Evolutionary conservation across 2,888 invertebrate genomes (phyloP).

Genomic region (Machimus rusticus): DNA sequence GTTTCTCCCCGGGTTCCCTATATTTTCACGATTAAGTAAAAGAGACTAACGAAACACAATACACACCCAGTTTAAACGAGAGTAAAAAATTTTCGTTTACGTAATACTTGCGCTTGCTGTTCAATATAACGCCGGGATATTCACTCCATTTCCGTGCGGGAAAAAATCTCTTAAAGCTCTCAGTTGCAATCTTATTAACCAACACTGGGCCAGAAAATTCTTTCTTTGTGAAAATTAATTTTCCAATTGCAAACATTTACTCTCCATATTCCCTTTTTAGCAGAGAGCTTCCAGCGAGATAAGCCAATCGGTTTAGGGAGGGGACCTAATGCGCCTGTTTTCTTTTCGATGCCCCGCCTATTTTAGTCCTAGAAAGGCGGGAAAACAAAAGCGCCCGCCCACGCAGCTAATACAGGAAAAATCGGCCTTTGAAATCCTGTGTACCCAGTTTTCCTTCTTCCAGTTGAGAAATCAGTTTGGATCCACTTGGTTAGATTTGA

Average conservation of each 20-base stretch:
- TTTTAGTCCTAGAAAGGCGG: neutral
- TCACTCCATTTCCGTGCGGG: neutral
- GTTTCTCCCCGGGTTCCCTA: neutral
- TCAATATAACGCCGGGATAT: neutral
- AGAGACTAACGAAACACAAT: neutral
- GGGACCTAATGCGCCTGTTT: neutral
- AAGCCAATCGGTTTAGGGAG: conserved; percentile 5
- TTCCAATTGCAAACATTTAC: conserved; percentile 35
- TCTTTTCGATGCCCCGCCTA: neutral
- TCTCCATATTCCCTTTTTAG: conserved; percentile 15
- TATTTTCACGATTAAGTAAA: neutral
- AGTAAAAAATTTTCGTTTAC: neutral
- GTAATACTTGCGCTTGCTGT: neutral
- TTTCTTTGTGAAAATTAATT: conserved; percentile 3
- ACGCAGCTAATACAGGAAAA: neutral
- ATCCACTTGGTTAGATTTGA: conserved; percentile 56
- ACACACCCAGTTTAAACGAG: neutral
- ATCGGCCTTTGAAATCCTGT: neutral
- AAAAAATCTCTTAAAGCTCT: conserved; percentile 31
- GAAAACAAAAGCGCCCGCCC: conserved; percentile 1
- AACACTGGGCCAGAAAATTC: neutral
- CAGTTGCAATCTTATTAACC: conserved; percentile 11
- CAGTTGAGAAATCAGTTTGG: conserved; percentile 63
- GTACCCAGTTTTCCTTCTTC: conserved; percentile 56
- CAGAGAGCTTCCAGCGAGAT: neutral